Evolutionary conservation across 2,113 vertebrate species (phyloP), one percentile per base, ranked within the genome.

Genomic region (Benthochromis sp.): DNA sequence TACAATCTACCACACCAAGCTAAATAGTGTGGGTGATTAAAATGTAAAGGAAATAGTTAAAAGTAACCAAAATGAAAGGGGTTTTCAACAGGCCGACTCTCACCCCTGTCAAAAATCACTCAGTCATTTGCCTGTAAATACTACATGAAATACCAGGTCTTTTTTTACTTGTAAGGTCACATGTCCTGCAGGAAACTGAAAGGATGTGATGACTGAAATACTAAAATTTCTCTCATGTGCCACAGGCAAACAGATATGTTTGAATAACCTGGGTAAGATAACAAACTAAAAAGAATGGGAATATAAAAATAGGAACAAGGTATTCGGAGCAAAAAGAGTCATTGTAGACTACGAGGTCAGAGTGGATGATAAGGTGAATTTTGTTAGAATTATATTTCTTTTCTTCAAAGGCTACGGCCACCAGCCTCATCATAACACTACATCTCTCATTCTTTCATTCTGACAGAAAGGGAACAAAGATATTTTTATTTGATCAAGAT

Each of bases 401-500:
- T 76, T 82, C 85, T 91, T 91, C 89, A 92, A 94, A 92, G 86
- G 53, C 82, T 59, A 52, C 73, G 90, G 82, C 83, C 82, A 17
- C 78, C 16, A 57, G 81, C 85, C 81, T 87, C 88, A 87, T 89
- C 87, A 89, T 88, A 82, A 61, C 27, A 38, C 57, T 81, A 63
- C 31, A 8, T 90, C 31, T 79, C 81, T 83, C 17, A 14, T 21
- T 53, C 53, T 81, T 82, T 82, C 81, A 40, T 45, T 84, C 55
- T 85, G 86, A 90, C 79, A 84, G 87, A n/a, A 79, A 76, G 53
- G 55, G 84, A 88, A 92, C 82, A 87, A 81, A 90, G 88, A 86
- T 83, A 87, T 84, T 89, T 92, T 90, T 87, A 90, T 93, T 92
- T 90, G 86, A 93, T 90, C 81, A 89, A 76, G 78, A 92, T 92